A percentile compares a stretch with the other conserved stretches of the same genome.
Conservation (phyloP, 2,797 vertebrate species). For the Lagothrix lagotricha region DNA sequence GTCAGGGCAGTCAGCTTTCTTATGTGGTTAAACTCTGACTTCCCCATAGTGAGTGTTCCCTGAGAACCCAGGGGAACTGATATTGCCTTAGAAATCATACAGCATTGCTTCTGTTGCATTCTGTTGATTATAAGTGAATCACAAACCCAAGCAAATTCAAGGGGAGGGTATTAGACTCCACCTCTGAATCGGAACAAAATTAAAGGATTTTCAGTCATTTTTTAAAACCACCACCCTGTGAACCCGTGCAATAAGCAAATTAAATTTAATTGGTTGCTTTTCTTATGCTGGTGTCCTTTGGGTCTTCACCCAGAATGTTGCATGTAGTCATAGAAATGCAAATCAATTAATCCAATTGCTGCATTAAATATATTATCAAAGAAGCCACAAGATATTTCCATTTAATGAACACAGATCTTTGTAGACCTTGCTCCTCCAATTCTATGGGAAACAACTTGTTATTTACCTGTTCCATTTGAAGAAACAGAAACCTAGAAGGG, state of each 20-base stretch:
- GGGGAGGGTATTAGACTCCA: background rate
- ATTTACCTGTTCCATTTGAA: background rate
- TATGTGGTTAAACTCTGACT: background rate
- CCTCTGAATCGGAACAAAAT: background rate
- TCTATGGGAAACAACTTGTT: background rate
- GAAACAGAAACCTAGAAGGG: background rate
- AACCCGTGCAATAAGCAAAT: slow-evolving; percentile 74
- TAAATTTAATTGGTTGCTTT: slow-evolving; percentile 72
- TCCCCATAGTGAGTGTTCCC: background rate
- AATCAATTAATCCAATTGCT: slow-evolving; percentile 67
- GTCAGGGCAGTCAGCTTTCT: background rate
- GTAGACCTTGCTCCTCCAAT: background rate
- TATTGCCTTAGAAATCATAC: background rate
- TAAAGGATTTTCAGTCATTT: background rate
- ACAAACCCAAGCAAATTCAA: background rate
- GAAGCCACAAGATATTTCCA: background rate
- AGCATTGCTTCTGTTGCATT: background rate
- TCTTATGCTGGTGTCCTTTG: slow-evolving; percentile 64
- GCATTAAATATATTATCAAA: background rate
- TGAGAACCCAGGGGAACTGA: background rate
- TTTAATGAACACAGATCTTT: background rate
- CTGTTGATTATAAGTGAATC: background rate
- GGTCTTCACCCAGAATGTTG: slow-evolving; percentile 67
- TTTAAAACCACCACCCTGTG: background rate
- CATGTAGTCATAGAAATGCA: slow-evolving; percentile 67